Conservation (phyloP, 1,140 invertebrate species). For the Marisa cornuarietis region DNA sequence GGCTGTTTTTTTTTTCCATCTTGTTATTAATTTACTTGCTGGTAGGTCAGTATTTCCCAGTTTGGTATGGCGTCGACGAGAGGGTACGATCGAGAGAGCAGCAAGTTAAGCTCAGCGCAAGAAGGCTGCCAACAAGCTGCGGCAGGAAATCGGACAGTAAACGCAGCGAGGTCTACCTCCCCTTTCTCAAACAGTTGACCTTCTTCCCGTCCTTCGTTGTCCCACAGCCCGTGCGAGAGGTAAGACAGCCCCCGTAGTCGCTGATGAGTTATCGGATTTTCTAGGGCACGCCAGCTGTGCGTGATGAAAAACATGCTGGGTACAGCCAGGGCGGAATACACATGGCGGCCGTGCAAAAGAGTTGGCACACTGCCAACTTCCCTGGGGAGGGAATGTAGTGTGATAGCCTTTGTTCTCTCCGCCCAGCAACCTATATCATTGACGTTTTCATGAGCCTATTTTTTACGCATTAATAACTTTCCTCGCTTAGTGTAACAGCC, state of each 20-base stretch:
- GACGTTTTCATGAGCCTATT: no score
- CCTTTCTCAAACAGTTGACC: not conserved
- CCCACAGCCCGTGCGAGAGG: constrained; percentile 9
- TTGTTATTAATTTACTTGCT: no score
- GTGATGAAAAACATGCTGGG: not conserved
- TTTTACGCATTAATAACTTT: not conserved
- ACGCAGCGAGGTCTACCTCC: not conserved
- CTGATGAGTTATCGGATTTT: constrained; percentile 7
- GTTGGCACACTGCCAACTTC: constrained; percentile 14
- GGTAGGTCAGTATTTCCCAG: no score
- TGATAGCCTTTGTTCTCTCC: not conserved
- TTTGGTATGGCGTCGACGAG: no score
- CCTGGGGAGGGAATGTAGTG: not conserved
- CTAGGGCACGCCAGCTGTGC: constrained; percentile 15
- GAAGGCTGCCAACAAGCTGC: no score
- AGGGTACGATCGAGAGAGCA: no score
- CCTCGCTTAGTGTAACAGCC: not conserved
- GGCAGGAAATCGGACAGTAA: no score
- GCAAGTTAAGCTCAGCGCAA: no score
- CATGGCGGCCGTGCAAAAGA: not conserved
- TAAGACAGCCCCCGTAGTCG: constrained; percentile 10
- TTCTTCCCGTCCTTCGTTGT: constrained; percentile 3
- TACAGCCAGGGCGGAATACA: not conserved
- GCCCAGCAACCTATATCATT: constrained; percentile 7
- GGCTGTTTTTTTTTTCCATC: no score